Conservation (phyloP, 2,113 vertebrate species). For the Anoplopoma fimbria region DNA sequence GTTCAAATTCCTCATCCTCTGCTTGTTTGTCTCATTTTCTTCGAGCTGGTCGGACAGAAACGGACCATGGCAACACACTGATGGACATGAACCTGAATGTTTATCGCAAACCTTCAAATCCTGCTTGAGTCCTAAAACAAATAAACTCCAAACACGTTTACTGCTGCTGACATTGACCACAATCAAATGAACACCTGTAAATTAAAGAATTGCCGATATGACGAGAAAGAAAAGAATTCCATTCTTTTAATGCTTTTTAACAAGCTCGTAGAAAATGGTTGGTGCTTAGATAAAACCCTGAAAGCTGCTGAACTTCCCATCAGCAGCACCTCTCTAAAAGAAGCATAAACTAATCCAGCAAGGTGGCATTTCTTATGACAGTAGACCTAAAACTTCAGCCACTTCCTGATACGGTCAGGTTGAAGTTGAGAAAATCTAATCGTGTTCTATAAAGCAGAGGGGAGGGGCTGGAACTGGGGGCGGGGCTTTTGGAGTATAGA, state of each 20-base stretch:
- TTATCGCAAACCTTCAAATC: not conserved
- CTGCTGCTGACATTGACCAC: constrained; percentile 47
- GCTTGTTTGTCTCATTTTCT: constrained; percentile 73
- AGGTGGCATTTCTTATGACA: not conserved
- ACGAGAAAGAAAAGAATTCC: not conserved
- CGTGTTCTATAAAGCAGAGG: constrained; percentile 23
- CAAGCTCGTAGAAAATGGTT: not conserved
- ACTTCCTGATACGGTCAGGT: not conserved
- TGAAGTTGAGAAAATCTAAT: constrained; percentile 61
- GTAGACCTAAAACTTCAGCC: not conserved
- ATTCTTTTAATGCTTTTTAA: not conserved
- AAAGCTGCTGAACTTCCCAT: not conserved
- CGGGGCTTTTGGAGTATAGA: constrained; percentile 6
- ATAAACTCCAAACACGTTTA: constrained; percentile 29
- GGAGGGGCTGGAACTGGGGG: not conserved
- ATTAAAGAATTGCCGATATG: not conserved
- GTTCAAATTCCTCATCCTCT: constrained; percentile 75
- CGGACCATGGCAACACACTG: not conserved
- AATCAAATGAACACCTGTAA: not conserved
- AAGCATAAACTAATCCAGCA: not conserved
- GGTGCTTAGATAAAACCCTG: not conserved
- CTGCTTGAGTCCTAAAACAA: not conserved
- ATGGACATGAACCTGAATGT: not conserved
- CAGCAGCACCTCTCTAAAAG: not conserved
- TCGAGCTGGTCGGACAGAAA: constrained; percentile 16